Conservation (phyloP, 2,888 invertebrate genomes). For the Drosophila melanosoma region DNA sequence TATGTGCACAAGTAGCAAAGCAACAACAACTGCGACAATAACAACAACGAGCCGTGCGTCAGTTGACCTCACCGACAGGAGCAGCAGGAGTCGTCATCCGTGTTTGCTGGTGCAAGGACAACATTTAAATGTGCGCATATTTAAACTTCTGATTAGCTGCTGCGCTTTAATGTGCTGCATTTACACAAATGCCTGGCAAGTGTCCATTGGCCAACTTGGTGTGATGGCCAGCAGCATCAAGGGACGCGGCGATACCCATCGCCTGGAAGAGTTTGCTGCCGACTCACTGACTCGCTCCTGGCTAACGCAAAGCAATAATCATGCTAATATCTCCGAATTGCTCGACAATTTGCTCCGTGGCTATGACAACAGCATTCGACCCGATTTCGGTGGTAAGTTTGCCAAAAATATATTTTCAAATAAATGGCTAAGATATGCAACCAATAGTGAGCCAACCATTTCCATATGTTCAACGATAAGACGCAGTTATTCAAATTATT, state of each 20-base stretch:
- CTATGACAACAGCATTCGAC: conserved; percentile 92
- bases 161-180: conserved; percentile 71
- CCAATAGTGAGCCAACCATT: not conserved
- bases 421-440: not conserved
- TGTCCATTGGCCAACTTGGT: conserved; percentile 60
- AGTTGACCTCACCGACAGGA: conserved; percentile 64
- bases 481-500: not conserved
- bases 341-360: conserved; percentile 90
- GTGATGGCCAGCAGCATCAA: conserved; percentile 78
- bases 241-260: conserved; percentile 75
- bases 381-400: conserved; percentile 90
- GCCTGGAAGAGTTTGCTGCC: conserved; percentile 53
- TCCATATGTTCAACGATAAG: not conserved
- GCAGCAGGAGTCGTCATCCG: conserved; percentile 21
- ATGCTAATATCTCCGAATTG: conserved; percentile 90
- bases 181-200: conserved; percentile 74
- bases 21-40: conserved; percentile 45
- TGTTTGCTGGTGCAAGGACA: conserved; percentile 59
- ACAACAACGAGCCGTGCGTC: conserved; percentile 68
- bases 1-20: conserved; percentile 60
- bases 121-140: conserved; percentile 74
- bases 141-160: conserved; percentile 82
- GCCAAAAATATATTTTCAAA: not conserved
- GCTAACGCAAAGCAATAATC: conserved; percentile 88
- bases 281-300: conserved; percentile 65